Evolutionary conservation across 2,888 invertebrate species (phyloP).

Genomic region (Dermolepida albohirtum): DNA sequence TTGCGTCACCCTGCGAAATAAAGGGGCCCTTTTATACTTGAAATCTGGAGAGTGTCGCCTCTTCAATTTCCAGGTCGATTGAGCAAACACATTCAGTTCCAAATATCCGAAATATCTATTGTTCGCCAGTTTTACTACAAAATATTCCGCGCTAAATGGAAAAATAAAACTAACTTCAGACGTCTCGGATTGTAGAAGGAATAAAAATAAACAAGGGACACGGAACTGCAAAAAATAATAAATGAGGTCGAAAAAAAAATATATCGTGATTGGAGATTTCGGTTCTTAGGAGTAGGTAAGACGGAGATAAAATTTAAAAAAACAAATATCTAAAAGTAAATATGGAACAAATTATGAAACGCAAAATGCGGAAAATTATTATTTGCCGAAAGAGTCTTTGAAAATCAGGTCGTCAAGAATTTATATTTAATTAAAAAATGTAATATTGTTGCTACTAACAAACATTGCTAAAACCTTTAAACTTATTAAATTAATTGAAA

Average conservation of each 20-base stretch:
- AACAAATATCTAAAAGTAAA: conserved; percentile 3
- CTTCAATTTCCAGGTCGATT: conserved; percentile 35
- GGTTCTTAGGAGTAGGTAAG: not conserved
- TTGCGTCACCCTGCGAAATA: not conserved
- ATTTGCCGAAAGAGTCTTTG: too few species aligned
- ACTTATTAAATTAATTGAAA: too few species aligned
- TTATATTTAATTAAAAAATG: too few species aligned
- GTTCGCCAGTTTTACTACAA: conserved; percentile 25
- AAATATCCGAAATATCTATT: conserved; percentile 31
- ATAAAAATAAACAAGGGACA: conserved; percentile 25
- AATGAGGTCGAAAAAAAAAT: not conserved
- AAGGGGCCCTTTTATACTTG: not conserved
- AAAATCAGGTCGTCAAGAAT: too few species aligned
- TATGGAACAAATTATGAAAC: too few species aligned
- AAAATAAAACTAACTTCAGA: conserved; percentile 28
- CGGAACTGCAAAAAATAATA: conserved; percentile 14
- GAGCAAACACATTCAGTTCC: conserved; percentile 31
- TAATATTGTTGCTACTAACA: too few species aligned
- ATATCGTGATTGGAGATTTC: conserved; percentile 18
- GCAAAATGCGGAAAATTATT: too few species aligned
- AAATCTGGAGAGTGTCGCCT: conserved; percentile 11
- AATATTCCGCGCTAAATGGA: conserved; percentile 24
- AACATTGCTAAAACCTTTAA: too few species aligned
- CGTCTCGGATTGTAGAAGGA: conserved; percentile 21
- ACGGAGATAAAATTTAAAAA: conserved; percentile 1